Base-by-base conservation (phyloP, 1,140 invertebrate genomes). In the Monochamus saltuarius region DNA sequence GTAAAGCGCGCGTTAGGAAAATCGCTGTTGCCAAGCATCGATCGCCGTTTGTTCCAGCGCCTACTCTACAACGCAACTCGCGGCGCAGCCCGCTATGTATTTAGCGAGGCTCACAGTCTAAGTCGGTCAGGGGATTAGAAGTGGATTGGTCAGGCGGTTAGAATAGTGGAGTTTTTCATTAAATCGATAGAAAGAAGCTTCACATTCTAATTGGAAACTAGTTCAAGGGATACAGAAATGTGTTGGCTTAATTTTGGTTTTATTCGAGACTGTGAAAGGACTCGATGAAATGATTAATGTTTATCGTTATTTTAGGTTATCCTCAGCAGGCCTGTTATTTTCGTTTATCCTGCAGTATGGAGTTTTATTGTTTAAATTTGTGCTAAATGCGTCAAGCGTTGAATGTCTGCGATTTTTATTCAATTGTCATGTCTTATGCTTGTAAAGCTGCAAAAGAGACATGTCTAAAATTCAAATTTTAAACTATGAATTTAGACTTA, bases 171-270 rank as follows among this genome's bases (percentile, higher is more conserved):
- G 42, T 39, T 59, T 52, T 52, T 38, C 46, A 36, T 59, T 51
- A 43, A 52, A 58, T 57, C 55, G 47, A 57, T 58, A 59, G 47
- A 57, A 46, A 47, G 42, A 52, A 51, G 45, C 36, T 51, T 59
- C 57, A 59, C 57, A 59, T 50, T 59, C 57, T 59, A 59, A 59
- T 59, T 16, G 36, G 57, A 59, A 51, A 51, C 47, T 59, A 50
- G 47, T 59, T 59, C 57, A 59, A 59, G 47, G 47, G 57, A 40
- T 36, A 57, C 42, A 57, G 55, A 47, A 57, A 57, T 57, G 22
- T 46, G 40, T 45, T 45, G 22, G 43, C 22, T 47, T 38, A 46
- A 57, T 46, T 47, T 57, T 57, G 40, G 39, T 57, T 57, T 57
- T 45, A 47, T 57, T 57, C 42, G n/a, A 57, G 55, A 57, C 55